Percentiles rank a stretch among this genome's conserved stretches.
Conservation (phyloP, 2,113 vertebrate species). For the Poeciliopsis retropinna region DNA sequence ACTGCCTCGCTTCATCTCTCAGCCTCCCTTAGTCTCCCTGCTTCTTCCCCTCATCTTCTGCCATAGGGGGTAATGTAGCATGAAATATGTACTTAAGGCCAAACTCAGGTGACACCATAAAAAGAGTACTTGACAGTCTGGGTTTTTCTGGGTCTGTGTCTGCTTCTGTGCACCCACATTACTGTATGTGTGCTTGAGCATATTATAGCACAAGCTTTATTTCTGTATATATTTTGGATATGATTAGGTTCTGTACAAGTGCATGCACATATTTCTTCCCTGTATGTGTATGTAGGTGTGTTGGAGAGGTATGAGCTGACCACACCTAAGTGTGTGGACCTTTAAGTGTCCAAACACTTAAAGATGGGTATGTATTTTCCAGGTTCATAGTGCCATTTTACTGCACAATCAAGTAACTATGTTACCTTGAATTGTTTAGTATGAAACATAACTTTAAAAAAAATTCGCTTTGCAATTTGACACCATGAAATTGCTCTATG, state of each 20-base stretch:
- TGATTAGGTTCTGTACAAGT: not conserved
- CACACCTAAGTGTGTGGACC: too few species aligned
- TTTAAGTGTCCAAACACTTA: too few species aligned
- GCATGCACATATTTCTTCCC: not conserved
- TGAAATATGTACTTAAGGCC: constrained; percentile 76
- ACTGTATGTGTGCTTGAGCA: not conserved
- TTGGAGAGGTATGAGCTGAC: not conserved
- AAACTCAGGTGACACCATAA: constrained; percentile 61
- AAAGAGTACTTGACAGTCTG: constrained; percentile 48
- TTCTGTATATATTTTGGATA: constrained; percentile 6
- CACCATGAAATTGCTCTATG: too few species aligned
- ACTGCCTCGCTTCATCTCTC: constrained; percentile 40
- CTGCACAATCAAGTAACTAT: too few species aligned
- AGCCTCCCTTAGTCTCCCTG: constrained; percentile 10
- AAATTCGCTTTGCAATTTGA: too few species aligned
- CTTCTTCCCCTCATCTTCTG: constrained; percentile 50
- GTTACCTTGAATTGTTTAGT: too few species aligned
- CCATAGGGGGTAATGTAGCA: constrained; percentile 66
- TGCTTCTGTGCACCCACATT: not conserved
- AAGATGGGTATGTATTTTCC: too few species aligned
- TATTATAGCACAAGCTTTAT: constrained; percentile 4
- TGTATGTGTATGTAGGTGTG: not conserved
- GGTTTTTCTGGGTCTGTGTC: constrained; percentile 8
- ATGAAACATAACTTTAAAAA: too few species aligned
- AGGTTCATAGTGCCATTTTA: too few species aligned